These are phyloP conservation scores for Mormyrus lacerda DNA, from an alignment of 2,113 vertebrate species.

Conservation along the genomic window DNA sequence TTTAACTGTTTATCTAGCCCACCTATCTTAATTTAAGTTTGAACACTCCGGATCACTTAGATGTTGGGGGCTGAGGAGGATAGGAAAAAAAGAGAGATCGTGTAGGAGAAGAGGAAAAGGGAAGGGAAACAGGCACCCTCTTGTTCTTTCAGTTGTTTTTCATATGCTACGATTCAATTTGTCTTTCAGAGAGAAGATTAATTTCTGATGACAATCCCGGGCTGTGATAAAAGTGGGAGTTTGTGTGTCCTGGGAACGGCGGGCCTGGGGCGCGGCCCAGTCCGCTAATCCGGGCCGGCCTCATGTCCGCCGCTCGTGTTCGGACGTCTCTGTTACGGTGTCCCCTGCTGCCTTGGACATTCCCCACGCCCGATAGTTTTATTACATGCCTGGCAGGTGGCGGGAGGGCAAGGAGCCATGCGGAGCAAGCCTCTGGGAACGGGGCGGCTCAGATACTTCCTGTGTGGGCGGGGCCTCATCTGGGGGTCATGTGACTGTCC, in stretches of 20 bases:
- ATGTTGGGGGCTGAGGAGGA: conserved; percentile 96
- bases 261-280: conserved; percentile 61
- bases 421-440: background rate
- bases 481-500: background rate
- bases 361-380: conserved; percentile 65
- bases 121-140: conserved; percentile 85
- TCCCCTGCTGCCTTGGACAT: conserved; percentile 34
- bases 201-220: conserved; percentile 98
- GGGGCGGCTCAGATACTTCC: background rate
- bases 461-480: background rate
- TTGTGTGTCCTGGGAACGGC: conserved; percentile 91
- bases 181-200: conserved; percentile 98
- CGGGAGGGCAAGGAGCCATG: conserved; percentile 37
- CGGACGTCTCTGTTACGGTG: conserved; percentile 67
- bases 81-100: conserved; percentile 71
- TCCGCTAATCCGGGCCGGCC: conserved; percentile 64
- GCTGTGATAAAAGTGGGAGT: conserved; percentile 80
- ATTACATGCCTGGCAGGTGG: conserved; percentile 63
- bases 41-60: conserved; percentile 99
- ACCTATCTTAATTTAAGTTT: conserved; percentile 99
- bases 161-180: conserved; percentile 92
- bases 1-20: conserved; percentile 99
- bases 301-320: conserved; percentile 68
- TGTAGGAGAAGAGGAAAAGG: conserved; percentile 42
- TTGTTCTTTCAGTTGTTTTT: conserved; percentile 96